Percentiles rank a stretch among this genome's conserved stretches.
These are phyloP conservation scores for Eucidaris tribuloides DNA, from an alignment of 35 echinoderm and acorn worm genomes.

Conservation along the genomic window DNA sequence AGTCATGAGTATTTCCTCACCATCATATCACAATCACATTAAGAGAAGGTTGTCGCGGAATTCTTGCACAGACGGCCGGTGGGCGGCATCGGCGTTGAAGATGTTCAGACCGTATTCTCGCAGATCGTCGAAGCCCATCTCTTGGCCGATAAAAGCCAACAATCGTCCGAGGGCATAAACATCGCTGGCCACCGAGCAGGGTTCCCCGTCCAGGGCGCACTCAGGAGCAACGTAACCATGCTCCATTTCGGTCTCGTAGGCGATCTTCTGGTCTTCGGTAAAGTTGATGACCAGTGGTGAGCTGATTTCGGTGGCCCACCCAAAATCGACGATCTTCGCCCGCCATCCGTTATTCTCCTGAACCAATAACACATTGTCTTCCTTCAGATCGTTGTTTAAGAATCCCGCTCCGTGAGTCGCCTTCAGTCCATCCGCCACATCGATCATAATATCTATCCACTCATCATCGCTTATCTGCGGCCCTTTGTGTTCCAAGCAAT, in stretches of 20 bases:
- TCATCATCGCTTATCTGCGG: background rate
- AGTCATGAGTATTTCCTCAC: too few relatives aligned
- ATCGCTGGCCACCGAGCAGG: background rate
- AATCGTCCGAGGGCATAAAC: background rate
- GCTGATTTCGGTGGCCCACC: background rate
- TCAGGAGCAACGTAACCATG: background rate
- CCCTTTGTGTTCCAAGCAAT: background rate
- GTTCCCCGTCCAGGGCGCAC: background rate
- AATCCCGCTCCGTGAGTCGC: background rate
- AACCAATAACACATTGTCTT: constrained; percentile 20
- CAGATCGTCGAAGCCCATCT: background rate
- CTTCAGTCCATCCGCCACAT: background rate
- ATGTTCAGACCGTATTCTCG: background rate
- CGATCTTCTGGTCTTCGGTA: background rate
- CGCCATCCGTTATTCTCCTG: background rate
- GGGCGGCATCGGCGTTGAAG: background rate
- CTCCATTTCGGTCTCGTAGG: background rate
- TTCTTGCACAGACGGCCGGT: background rate
- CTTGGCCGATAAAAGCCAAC: background rate
- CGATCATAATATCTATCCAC: background rate
- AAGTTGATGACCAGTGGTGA: background rate
- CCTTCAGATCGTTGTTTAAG: constrained; percentile 13
- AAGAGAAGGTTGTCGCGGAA: background rate
- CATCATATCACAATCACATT: too few relatives aligned
- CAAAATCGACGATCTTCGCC: constrained; percentile 16